Conservation (phyloP, 1,140 invertebrate genomes). For the Helicoverpa armigera region DNA sequence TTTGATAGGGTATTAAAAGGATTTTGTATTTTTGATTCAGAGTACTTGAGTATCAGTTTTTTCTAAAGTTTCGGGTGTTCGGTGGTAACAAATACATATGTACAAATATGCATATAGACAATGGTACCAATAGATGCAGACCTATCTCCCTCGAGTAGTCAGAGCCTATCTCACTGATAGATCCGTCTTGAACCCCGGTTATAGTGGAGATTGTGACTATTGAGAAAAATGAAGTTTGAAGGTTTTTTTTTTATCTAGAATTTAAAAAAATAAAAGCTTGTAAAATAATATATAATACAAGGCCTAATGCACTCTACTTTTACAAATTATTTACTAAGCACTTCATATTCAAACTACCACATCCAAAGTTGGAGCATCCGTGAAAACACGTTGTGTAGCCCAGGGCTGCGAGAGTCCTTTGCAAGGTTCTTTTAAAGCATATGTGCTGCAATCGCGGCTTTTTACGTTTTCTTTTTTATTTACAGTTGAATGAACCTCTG, state of each 20-base stretch:
- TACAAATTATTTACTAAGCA: background rate
- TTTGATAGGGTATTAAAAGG: conserved; percentile 12
- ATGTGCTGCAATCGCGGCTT: conserved; percentile 38
- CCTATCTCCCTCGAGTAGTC: too few relatives aligned
- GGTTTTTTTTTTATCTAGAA: too few relatives aligned
- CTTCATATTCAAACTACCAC: conserved; percentile 5
- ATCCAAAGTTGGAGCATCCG: conserved; percentile 1
- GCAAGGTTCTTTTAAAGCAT: conserved; percentile 44
- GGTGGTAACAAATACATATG: too few relatives aligned
- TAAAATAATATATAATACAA: too few relatives aligned
- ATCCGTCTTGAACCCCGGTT: too few relatives aligned
- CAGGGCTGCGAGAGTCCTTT: conserved; percentile 48
- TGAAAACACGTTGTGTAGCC: conserved; percentile 32
- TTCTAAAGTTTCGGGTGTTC: background rate
- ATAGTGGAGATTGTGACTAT: too few relatives aligned
- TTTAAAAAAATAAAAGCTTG: too few relatives aligned
- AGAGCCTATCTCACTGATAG: too few relatives aligned
- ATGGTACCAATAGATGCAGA: too few relatives aligned
- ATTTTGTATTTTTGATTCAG: background rate
- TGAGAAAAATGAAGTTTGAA: too few relatives aligned
- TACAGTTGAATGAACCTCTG: conserved; percentile 45
- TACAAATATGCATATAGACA: too few relatives aligned
- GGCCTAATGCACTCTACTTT: too few relatives aligned
- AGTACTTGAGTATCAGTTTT: background rate
- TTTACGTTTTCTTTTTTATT: conserved; percentile 40